A percentile compares a stretch with the other conserved stretches of the same genome.
phyloP scores from a whole-genome alignment of 37 sponge, comb jelly and placozoan genomes.

The Geodia barretti region DNA sequence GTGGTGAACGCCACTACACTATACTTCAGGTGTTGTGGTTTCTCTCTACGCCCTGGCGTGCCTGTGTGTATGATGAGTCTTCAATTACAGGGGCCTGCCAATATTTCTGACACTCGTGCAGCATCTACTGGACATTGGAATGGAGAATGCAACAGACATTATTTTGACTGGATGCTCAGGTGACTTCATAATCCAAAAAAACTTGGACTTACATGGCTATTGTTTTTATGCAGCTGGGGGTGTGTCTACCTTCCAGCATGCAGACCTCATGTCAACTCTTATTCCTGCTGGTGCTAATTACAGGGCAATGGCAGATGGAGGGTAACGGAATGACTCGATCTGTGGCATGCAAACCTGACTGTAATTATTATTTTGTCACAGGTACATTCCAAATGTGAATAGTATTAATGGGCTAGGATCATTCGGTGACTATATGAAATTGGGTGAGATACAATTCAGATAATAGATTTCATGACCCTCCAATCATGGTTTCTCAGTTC shows the following conservation, averaged over 20 bases:
- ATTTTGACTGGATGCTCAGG: constrained; percentile 88
- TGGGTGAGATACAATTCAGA: too few relatives aligned
- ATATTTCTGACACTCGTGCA: constrained; percentile 37
- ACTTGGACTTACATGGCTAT: too few relatives aligned
- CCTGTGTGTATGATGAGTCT: background rate
- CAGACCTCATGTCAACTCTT: constrained; percentile 44
- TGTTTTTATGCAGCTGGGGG: constrained; percentile 85
- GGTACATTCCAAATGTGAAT: constrained; percentile 42
- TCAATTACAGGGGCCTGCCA: background rate
- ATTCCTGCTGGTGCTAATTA: constrained; percentile 30
- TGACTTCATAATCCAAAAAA: background rate
- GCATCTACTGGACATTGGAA: constrained; percentile 28
- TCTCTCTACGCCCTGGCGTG: background rate
- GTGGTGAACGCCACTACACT: constrained; percentile 15
- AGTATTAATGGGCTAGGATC: background rate
- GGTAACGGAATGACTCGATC: too few relatives aligned
- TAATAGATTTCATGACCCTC: too few relatives aligned
- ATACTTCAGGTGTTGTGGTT: constrained; percentile 40
- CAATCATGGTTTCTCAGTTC: too few relatives aligned
- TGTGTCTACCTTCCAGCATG: constrained; percentile 67
- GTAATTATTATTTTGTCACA: too few relatives aligned
- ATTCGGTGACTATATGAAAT: background rate
- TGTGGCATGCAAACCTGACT: too few relatives aligned
- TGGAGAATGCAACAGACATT: constrained; percentile 64
- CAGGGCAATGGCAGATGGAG: constrained; percentile 72